Base-by-base conservation (phyloP, 1,140 invertebrate species). In the Anastrepha ludens region DNA sequence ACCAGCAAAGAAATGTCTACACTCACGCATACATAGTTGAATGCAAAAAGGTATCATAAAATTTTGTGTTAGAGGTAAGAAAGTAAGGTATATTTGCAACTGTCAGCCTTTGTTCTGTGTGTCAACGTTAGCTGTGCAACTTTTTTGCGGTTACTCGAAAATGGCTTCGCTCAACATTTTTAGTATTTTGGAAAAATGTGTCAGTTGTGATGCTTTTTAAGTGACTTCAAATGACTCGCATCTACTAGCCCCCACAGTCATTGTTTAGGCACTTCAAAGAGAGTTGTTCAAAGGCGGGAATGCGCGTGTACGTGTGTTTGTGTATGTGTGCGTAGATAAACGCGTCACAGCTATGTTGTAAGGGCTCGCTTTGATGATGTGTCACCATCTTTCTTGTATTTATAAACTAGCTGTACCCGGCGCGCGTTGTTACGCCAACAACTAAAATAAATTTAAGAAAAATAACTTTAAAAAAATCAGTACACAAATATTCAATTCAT, bases 151-250 rank as follows among this genome's bases (percentile, higher is more conserved):
- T 47, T 9, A 47, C 47, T 50, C 17, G n/a, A 62, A 62, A 62
- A 62, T 50, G 17, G 41, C 44, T 74, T 13, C 17, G 17, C 70
- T 13, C 47, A 81, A 81, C 74, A 55, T 41, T 81, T 55, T 81
- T 81, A 41, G 47, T 13, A 47, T 81, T 81, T 81, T 55, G 20
- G 44, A 13, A 55, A 81, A 81, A 20, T 58, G 74, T 81, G 74
- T 81, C 74, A 81, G 74, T 81, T 81, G 44, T 20, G 74, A 11
- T 81, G 74, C n/a, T 50, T 81, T 81, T 81, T 55, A 81, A 81
- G 74, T 81, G n/a, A 81, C 74, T 81, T 81, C 44, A 81, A 58
- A 55, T 81, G n/a, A 55, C 44, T 29, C 74, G 44, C 74, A 81
- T 47, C 20, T 55, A 9, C 47, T 5, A 39, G n/a, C 29, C 6